Base-by-base conservation (phyloP, 92 coral and sea anemone genomes). In the Virgularia gustaviana region DNA sequence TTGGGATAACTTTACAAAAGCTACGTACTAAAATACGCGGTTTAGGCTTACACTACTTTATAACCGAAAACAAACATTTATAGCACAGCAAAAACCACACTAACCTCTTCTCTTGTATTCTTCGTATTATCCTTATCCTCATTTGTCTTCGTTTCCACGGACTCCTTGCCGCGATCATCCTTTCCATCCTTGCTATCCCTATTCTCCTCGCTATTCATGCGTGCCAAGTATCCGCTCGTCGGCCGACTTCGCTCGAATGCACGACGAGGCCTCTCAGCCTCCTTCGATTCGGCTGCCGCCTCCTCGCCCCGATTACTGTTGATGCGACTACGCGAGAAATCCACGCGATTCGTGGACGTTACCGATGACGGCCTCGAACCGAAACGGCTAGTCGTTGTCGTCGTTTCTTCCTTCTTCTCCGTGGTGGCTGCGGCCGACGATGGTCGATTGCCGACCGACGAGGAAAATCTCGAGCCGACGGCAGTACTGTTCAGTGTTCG, bases 401-500 rank as follows among this genome's bases (percentile, higher is more conserved):
- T n/a, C 9, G 51, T 45, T 11, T 67, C 74, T 25, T 67, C 74
- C 43, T 67, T 67, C 54, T 49, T 45, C 23, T 67, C 74, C 2
- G 65, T 56, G 5, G 33, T 28, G n/a, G n/a, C n/a, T n/a, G n/a
- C n/a, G 58, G 28, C 58, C 36, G 58, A 12, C 9, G 0, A 18
- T 24, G 31, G 74, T 34, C 58, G 31, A 44, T 9, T 9, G 9
- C 58, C 42, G 16, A 45, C 30, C 4, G 31, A 45, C 57, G 58
- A 28, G 18, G 58, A 44, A n/a, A n/a, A n/a, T n/a, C n/a, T n/a
- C n/a, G n/a, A n/a, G n/a, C n/a, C n/a, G n/a, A n/a, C n/a, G n/a
- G n/a, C n/a, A 16, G 74, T 67, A 67, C 74, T 81, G 29, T 95
- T 92, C 11, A 79, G 67, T 7, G 92, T 79, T 20, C 98, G 85